Conservation (phyloP, 2,113 vertebrate species). For the Hepsetus odoe region DNA sequence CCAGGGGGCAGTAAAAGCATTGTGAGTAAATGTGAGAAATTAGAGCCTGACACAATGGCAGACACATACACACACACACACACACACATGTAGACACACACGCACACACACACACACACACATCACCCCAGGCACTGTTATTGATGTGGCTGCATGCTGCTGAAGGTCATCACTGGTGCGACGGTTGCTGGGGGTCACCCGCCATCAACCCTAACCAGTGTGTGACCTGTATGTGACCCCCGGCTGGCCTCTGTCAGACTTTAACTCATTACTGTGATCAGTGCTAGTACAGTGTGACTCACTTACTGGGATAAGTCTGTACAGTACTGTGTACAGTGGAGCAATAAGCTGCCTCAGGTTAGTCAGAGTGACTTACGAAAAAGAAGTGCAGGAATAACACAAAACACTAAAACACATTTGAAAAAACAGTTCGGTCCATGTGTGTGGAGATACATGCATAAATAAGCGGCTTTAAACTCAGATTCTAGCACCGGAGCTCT, state of each 20-base stretch:
- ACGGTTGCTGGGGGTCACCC: not conserved
- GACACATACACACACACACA: not conserved
- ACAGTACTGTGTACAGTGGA: slow-evolving; percentile 73
- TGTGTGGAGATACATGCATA: no score
- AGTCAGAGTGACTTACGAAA: no score
- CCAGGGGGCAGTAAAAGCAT: not conserved
- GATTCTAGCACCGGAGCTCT: no score
- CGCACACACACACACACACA: not conserved
- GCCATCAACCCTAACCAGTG: not conserved
- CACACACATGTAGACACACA: not conserved
- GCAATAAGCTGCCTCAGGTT: not conserved
- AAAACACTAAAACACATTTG: no score
- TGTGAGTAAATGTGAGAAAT: no score
- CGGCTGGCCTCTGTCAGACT: slow-evolving; percentile 30
- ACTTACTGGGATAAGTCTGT: not conserved
- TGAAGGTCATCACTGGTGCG: not conserved
- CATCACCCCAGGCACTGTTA: slow-evolving; percentile 41
- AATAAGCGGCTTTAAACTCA: no score
- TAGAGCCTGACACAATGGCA: not conserved
- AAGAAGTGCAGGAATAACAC: no score
- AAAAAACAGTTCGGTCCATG: no score
- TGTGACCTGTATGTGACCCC: not conserved
- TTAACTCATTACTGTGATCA: slow-evolving; percentile 70
- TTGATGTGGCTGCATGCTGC: slow-evolving; percentile 71
- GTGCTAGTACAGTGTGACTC: slow-evolving; percentile 19